These are phyloP conservation scores for Rhadina sibilatrix DNA, from an alignment of 2,113 vertebrate species.

Conservation along the genomic window DNA sequence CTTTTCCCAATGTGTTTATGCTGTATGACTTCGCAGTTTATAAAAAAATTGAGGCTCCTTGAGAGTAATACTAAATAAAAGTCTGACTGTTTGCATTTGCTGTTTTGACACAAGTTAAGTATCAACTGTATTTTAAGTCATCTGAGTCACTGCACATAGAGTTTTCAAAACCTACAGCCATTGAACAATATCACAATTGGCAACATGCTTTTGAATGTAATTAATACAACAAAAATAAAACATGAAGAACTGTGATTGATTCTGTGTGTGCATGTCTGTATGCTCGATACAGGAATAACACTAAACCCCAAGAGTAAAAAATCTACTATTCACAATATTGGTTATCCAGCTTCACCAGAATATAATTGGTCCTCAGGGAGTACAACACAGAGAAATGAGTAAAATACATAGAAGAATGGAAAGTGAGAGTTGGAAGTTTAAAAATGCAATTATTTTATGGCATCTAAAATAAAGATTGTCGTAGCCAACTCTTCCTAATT, in stretches of 20 bases:
- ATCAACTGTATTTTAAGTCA: neutral
- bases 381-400: neutral
- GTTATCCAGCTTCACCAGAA: neutral
- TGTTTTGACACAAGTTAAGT: neutral
- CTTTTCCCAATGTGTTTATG: neutral
- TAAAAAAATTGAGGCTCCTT: neutral
- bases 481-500: neutral
- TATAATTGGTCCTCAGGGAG: slow-evolving; percentile 31
- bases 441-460: neutral
- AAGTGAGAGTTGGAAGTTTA: neutral
- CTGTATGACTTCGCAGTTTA: neutral
- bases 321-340: neutral
- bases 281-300: neutral
- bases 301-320: neutral
- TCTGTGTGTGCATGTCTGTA: neutral
- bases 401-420: neutral
- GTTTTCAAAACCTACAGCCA: neutral
- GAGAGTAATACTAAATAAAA: neutral
- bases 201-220: neutral
- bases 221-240: slow-evolving; percentile 28
- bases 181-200: neutral
- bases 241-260: neutral
- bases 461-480: neutral
- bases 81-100: neutral
- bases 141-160: neutral